Conservation (phyloP, 2,113 vertebrate genomes). For the Solenodon paradoxus region DNA sequence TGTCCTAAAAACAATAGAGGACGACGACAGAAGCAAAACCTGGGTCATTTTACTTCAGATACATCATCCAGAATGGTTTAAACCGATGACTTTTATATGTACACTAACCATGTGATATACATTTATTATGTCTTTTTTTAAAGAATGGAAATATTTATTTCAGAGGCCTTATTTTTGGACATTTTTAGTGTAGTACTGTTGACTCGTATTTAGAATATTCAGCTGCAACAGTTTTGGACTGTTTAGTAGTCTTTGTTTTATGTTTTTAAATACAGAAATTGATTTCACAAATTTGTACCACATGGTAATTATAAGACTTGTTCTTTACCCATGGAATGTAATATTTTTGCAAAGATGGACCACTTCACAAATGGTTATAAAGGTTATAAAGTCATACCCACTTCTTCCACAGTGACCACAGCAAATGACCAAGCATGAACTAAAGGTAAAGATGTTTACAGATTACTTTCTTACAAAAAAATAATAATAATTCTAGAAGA, state of each 20-base stretch:
- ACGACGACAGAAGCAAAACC: conserved; percentile 96
- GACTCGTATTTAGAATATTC: conserved; percentile 83
- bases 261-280: conserved; percentile 84
- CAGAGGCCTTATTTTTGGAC: conserved; percentile 95
- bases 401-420: conserved; percentile 71
- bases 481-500: conserved; percentile 82
- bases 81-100: conserved; percentile 88
- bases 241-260: conserved; percentile 82
- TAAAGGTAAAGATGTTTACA: conserved; percentile 92
- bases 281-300: conserved; percentile 85
- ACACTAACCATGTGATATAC: conserved; percentile 91
- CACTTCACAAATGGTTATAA: conserved; percentile 82
- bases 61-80: conserved; percentile 97
- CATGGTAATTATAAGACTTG: conserved; percentile 86
- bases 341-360: conserved; percentile 87
- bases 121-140: conserved; percentile 90
- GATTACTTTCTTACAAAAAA: conserved; percentile 88
- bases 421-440: conserved; percentile 85
- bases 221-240: conserved; percentile 85
- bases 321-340: conserved; percentile 89
- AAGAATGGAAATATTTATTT: conserved; percentile 94
- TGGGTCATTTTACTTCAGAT: conserved; percentile 96
- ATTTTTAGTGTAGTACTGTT: conserved; percentile 87
- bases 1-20: conserved; percentile 96
- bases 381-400: conserved; percentile 80